Conservation (phyloP, 2,113 vertebrate genomes). For the Caranx melampygus region DNA sequence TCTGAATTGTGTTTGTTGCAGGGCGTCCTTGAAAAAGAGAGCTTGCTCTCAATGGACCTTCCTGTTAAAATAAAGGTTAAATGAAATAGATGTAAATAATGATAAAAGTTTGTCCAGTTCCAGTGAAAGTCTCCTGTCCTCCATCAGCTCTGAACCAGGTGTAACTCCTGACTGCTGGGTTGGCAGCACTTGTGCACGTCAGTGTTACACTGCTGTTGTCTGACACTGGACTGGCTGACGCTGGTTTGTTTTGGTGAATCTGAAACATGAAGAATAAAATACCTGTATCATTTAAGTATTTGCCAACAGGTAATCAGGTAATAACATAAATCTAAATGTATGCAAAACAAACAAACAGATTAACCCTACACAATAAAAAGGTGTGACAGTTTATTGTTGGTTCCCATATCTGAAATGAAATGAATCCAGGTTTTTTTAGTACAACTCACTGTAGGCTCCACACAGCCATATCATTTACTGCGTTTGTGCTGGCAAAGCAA, state of each 20-base stretch:
- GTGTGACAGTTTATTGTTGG: not conserved
- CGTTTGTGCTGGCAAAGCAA: too few species aligned
- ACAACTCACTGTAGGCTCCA: too few species aligned
- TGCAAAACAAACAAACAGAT: too few species aligned
- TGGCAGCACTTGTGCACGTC: slow-evolving; percentile 23
- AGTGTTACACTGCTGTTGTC: slow-evolving; percentile 13
- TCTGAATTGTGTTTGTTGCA: too few species aligned
- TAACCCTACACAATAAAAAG: not conserved
- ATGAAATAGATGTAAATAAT: not conserved
- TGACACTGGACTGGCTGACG: slow-evolving; percentile 31
- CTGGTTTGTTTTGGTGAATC: slow-evolving; percentile 14
- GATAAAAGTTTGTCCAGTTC: not conserved
- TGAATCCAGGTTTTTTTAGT: too few species aligned
- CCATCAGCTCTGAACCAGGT: slow-evolving; percentile 48
- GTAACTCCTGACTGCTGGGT: slow-evolving; percentile 25
- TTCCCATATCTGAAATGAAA: not conserved
- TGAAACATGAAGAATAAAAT: slow-evolving; percentile 8
- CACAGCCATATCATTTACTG: too few species aligned
- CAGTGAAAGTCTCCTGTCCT: not conserved
- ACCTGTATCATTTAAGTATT: not conserved
- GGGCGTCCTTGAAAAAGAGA: too few species aligned
- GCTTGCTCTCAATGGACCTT: too few species aligned
- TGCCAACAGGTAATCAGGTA: too few species aligned
- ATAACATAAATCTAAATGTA: too few species aligned
- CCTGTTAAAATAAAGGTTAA: too few species aligned